Percentiles rank a stretch among this genome's conserved stretches.
Evolutionary conservation across 2,888 invertebrate species (phyloP).

Genomic region (Notodonta dromedarius): DNA sequence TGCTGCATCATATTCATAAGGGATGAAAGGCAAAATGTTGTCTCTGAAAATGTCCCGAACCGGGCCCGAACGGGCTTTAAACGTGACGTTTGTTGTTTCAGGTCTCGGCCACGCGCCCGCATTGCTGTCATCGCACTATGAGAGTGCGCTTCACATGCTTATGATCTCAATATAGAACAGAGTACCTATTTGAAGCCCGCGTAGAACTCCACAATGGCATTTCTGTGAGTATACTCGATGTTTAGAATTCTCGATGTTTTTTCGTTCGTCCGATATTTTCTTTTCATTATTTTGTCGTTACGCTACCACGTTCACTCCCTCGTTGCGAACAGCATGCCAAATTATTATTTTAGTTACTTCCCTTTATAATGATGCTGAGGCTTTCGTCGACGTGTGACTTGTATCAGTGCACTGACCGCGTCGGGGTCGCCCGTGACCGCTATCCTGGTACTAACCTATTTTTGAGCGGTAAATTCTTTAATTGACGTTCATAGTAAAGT

Average conservation of each 20-base stretch:
- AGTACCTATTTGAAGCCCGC: constrained; percentile 59
- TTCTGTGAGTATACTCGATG: constrained; percentile 77
- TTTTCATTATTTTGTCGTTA: constrained; percentile 73
- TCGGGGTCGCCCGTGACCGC: constrained; percentile 75
- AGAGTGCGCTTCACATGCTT: constrained; percentile 72
- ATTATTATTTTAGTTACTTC: constrained; percentile 77
- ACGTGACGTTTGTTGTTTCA: constrained; percentile 70
- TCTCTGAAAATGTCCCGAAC: constrained; percentile 19
- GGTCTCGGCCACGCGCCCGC: constrained; percentile 62
- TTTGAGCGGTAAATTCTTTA: constrained; percentile 51
- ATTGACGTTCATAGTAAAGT: constrained; percentile 28
- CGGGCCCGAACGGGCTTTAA: constrained; percentile 37
- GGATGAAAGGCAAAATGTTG: constrained; percentile 4
- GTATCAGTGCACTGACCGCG: constrained; percentile 80
- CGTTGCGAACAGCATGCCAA: constrained; percentile 84
- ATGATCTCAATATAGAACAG: constrained; percentile 70
- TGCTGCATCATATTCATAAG: neutral
- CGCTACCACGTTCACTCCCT: constrained; percentile 84
- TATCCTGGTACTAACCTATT: constrained; percentile 80
- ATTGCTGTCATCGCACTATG: constrained; percentile 73
- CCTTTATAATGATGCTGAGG: constrained; percentile 81
- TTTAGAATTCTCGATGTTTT: constrained; percentile 71
- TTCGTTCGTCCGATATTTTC: constrained; percentile 65
- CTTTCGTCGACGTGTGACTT: constrained; percentile 84
- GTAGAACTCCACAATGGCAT: constrained; percentile 66